Conservation (phyloP, 1,140 invertebrate species). For the Plutomurus gul region DNA sequence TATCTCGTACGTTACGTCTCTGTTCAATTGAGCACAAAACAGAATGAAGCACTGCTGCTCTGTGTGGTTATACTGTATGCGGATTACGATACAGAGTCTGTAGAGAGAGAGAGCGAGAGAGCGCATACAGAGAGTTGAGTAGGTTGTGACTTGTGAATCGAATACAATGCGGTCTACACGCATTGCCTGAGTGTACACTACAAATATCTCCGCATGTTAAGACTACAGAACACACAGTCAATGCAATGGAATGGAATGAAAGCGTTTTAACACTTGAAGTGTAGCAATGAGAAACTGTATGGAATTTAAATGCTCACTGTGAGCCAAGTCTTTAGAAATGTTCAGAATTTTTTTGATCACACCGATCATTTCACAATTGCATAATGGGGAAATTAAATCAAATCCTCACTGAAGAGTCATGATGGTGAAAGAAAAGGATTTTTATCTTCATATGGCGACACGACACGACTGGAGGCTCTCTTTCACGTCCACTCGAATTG, state of each 20-base stretch:
- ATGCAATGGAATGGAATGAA: no score
- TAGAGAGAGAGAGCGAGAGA: no score
- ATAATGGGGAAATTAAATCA: neutral
- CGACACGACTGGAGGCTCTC: no score
- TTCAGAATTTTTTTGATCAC: neutral
- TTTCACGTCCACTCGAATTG: no score
- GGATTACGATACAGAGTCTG: no score
- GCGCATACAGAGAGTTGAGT: no score
- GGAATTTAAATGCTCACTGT: neutral
- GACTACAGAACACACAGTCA: no score
- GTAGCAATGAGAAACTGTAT: neutral
- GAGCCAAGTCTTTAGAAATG: neutral
- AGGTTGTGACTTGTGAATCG: no score
- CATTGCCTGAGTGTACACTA: no score
- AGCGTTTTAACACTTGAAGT: no score
- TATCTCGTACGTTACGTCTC: neutral
- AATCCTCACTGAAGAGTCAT: neutral
- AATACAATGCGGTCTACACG: no score
- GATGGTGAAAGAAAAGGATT: neutral
- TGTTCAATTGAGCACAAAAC: neutral
- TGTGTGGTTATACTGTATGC: neutral
- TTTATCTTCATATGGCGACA: neutral
- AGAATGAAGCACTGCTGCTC: neutral
- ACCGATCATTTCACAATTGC: neutral
- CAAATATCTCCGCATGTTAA: no score